These are phyloP conservation scores for Boleophthalmus pectinirostris DNA, from an alignment of 2,113 vertebrate genomes.

Conservation along the genomic window DNA sequence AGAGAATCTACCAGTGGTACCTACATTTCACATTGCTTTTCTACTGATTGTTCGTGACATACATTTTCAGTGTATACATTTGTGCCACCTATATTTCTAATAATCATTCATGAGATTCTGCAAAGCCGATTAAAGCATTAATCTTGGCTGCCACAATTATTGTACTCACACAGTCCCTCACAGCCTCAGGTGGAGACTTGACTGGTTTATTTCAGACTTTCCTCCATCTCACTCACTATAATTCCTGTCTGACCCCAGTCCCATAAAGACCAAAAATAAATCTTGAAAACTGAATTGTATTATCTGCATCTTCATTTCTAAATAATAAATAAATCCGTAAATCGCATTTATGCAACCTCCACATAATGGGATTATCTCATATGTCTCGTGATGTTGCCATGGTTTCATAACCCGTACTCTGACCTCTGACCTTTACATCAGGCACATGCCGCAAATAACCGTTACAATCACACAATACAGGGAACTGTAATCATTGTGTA, in stretches of 20 bases:
- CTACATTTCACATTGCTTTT: too few species aligned
- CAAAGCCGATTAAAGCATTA: neutral
- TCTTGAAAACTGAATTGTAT: constrained; percentile 12
- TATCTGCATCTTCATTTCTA: constrained; percentile 30
- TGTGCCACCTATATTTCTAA: neutral
- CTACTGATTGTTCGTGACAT: neutral
- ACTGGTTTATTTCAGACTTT: neutral
- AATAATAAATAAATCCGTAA: constrained; percentile 1
- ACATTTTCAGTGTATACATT: neutral
- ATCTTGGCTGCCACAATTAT: neutral
- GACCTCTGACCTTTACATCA: constrained; percentile 33
- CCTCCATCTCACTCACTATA: neutral
- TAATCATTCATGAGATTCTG: neutral
- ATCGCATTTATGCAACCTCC: constrained; percentile 18
- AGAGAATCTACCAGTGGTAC: too few species aligned
- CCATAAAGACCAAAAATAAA: neutral
- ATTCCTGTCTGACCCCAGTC: constrained; percentile 29
- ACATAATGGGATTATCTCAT: constrained; percentile 26
- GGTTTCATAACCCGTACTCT: constrained; percentile 38
- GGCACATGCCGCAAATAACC: constrained; percentile 34
- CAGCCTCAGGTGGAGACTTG: neutral
- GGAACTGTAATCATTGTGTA: constrained; percentile 50
- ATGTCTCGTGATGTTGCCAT: constrained; percentile 20
- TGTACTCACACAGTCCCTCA: neutral
- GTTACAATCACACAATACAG: constrained; percentile 36